These are phyloP conservation scores for Lipotes vexillifer DNA, from an alignment of 2,113 vertebrate species.

Conservation along the genomic window DNA sequence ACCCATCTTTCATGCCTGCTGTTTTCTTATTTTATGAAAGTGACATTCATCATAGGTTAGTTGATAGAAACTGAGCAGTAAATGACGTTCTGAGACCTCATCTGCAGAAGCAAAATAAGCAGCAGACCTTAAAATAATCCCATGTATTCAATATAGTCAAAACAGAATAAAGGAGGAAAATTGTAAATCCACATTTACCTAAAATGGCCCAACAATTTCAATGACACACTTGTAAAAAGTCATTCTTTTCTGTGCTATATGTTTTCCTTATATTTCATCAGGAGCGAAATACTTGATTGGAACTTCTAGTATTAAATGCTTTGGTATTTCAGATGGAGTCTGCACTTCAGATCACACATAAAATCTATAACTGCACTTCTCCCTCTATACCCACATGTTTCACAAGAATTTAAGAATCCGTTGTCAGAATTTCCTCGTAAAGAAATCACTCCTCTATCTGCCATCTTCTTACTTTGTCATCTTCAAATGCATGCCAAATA, in stretches of 20 bases:
- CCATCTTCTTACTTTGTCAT: background rate
- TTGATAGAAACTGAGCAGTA: background rate
- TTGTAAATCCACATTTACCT: background rate
- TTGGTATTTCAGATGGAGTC: background rate
- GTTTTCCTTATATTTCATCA: background rate
- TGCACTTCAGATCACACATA: background rate
- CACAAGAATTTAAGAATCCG: background rate
- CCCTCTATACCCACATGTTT: background rate
- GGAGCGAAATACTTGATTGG: background rate
- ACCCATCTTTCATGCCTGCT: background rate
- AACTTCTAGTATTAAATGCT: background rate
- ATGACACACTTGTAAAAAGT: background rate
- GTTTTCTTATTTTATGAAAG: background rate
- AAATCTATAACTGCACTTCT: background rate
- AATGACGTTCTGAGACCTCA: background rate
- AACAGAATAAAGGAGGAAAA: background rate
- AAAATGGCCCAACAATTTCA: background rate
- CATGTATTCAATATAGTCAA: background rate
- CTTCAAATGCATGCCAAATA: background rate
- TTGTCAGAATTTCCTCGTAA: background rate
- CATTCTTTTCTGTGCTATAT: background rate
- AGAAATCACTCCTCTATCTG: background rate
- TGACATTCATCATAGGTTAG: background rate
- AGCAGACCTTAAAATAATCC: background rate
- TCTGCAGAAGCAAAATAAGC: background rate